Percentiles rank a stretch among this genome's conserved stretches.
phyloP scores from a whole-genome alignment of 2,797 vertebrate genomes.

The Ctenosaura bakeri region DNA sequence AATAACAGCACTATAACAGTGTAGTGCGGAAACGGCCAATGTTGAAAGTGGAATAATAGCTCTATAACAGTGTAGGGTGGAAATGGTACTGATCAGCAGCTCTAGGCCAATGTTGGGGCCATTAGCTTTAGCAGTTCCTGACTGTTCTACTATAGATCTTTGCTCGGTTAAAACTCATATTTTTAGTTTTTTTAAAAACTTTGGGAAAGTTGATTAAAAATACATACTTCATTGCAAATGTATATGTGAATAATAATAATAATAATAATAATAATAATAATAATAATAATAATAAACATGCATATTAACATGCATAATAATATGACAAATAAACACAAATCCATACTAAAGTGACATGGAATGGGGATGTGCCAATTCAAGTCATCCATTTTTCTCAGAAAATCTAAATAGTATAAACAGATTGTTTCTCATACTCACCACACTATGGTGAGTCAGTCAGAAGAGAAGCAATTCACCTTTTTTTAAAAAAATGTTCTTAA shows the following conservation, averaged over 20 bases:
- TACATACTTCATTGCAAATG: neutral
- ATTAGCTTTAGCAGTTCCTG: too few relatives aligned
- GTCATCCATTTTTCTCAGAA: too few relatives aligned
- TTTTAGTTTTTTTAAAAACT: neutral
- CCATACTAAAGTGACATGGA: neutral
- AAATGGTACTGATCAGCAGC: too few relatives aligned
- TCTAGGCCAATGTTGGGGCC: too few relatives aligned
- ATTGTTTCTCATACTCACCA: neutral
- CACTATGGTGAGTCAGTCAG: neutral
- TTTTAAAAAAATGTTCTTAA: slow-evolving; percentile 8
- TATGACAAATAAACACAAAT: neutral
- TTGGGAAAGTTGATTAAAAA: neutral
- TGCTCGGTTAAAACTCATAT: too few relatives aligned
- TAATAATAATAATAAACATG: neutral
- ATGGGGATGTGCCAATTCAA: neutral
- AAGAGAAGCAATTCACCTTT: neutral
- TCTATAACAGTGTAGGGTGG: too few relatives aligned
- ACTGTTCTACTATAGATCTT: too few relatives aligned
- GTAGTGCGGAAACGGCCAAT: too few relatives aligned
- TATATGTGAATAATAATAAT: neutral
- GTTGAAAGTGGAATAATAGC: too few relatives aligned
- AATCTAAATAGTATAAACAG: neutral
- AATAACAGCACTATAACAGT: too few relatives aligned
- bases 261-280: neutral
- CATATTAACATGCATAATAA: neutral